Percentiles rank a stretch among this genome's conserved stretches.
Conservation (phyloP, 2,888 invertebrate species). For the Orchesellides sinensis region DNA sequence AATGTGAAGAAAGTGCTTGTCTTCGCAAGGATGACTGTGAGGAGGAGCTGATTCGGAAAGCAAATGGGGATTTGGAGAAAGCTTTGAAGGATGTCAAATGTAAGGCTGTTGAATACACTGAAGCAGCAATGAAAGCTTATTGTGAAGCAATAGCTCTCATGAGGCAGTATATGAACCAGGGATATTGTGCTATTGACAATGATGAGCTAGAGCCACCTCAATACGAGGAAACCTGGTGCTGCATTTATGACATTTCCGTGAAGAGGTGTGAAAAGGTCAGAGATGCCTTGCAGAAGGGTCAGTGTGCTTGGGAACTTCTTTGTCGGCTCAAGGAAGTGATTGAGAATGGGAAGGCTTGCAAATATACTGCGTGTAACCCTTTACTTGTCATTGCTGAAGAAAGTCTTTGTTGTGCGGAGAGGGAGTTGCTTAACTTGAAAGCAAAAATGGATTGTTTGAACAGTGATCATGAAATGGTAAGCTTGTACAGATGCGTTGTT, state of each 20-base stretch:
- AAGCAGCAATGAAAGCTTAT: conserved; percentile 73
- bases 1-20: conserved; percentile 67
- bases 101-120: conserved; percentile 72
- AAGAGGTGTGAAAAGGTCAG: conserved; percentile 71
- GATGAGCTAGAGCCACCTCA: conserved; percentile 72
- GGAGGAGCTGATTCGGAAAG: conserved; percentile 72
- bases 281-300: conserved; percentile 70
- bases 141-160: conserved; percentile 72
- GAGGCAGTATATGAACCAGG: conserved; percentile 71
- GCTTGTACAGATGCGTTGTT: conserved; percentile 71
- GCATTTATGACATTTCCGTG: conserved; percentile 65
- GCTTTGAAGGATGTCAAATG: conserved; percentile 72
- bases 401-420: conserved; percentile 71
- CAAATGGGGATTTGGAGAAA: conserved; percentile 72
- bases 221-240: conserved; percentile 74
- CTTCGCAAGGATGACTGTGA: conserved; percentile 72
- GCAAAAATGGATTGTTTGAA: conserved; percentile 70
- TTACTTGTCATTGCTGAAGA: conserved; percentile 73
- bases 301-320: conserved; percentile 74
- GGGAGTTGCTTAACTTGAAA: conserved; percentile 71
- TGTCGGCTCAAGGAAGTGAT: conserved; percentile 72
- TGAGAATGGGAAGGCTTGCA: conserved; percentile 73
- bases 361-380: conserved; percentile 73
- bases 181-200: conserved; percentile 73
- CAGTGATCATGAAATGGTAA: conserved; percentile 70